Conservation (phyloP, 2,888 invertebrate genomes). For the Drosophila colorata region DNA sequence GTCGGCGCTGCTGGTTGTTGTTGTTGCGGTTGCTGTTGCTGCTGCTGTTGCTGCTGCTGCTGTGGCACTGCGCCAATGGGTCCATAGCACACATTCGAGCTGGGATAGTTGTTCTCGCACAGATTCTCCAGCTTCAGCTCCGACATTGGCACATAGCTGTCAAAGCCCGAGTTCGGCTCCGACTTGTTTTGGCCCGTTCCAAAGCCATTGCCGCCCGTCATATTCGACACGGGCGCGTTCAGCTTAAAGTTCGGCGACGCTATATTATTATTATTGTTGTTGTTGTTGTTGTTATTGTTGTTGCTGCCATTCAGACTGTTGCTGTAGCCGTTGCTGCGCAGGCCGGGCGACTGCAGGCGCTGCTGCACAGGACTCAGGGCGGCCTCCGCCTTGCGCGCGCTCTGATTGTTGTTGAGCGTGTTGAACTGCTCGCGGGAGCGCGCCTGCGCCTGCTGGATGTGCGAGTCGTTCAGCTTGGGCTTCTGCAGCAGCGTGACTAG, state of each 20-base stretch:
- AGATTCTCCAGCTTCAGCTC: constrained; percentile 85
- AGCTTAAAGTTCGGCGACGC: constrained; percentile 84
- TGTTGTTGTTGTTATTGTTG: constrained; percentile 60
- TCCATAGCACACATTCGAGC: constrained; percentile 87
- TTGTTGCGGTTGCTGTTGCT: background rate
- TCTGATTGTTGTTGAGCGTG: constrained; percentile 74
- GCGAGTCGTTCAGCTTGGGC: constrained; percentile 89
- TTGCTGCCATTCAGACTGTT: constrained; percentile 46
- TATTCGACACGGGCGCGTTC: constrained; percentile 84
- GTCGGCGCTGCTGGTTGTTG: constrained; percentile 47
- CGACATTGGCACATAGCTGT: constrained; percentile 83
- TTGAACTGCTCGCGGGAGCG: constrained; percentile 85
- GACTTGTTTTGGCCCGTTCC: constrained; percentile 75
- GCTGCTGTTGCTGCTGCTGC: constrained; percentile 38
- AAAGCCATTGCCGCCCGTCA: constrained; percentile 58
- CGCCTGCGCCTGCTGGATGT: constrained; percentile 85
- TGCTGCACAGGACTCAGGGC: constrained; percentile 77
- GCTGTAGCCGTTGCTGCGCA: constrained; percentile 72
- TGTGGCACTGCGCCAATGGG: constrained; percentile 51
- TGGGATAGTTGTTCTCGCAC: constrained; percentile 85
- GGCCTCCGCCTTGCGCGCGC: constrained; percentile 21
- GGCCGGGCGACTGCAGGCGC: constrained; percentile 79
- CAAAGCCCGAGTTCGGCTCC: constrained; percentile 85
- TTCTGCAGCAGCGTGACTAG: constrained; percentile 93
- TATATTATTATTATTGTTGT: constrained; percentile 69